Base-by-base conservation (phyloP, 1,140 invertebrate species). In the Parapsyche elsis region DNA sequence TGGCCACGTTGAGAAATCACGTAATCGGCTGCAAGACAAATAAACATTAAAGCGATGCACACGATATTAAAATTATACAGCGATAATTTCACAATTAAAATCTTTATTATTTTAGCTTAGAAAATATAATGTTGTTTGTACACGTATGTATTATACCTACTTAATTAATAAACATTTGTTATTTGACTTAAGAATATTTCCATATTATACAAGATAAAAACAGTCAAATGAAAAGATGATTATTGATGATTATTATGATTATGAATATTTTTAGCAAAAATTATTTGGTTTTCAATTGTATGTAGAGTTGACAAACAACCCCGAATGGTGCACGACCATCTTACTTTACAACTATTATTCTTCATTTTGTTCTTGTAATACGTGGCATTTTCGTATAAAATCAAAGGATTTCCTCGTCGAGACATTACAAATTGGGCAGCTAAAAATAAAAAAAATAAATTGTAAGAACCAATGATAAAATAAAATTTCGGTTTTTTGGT, bases 221-320 rank as follows among this genome's bases (percentile, higher is more conserved):
- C n/a, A n/a, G n/a, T n/a, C n/a, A n/a, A n/a, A n/a, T n/a, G n/a
- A n/a, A n/a, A n/a, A n/a, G n/a, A n/a, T n/a, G n/a, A n/a, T n/a
- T n/a, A n/a, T n/a, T n/a, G n/a, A n/a, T n/a, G n/a, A n/a, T n/a
- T n/a, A n/a, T 23, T 23, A 45, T 73, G 71, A 30, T 44, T 73
- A n/a, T 73, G 71, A 5, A 44, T 9, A 73, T 73, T 45, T 44
- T 73, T 73, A 44, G 38, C 71, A 73, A 44, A 30, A 73, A 73
- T 73, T 2, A 73, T 73, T 9, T 30, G 4, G 38, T 73, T 30
- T 1, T 73, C 26, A 5, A 14, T 16, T 14, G 71, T 73, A n/a
- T 73, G 9, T 45, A 73, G 14, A 9, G 14, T 44, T 1, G 71
- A 23, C 16, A 12, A 30, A 73, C 71, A 73, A 5, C 24, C 24